These are phyloP conservation scores for Chlamydotis undulata DNA, from an alignment of 2,113 vertebrate species.

Conservation along the genomic window DNA sequence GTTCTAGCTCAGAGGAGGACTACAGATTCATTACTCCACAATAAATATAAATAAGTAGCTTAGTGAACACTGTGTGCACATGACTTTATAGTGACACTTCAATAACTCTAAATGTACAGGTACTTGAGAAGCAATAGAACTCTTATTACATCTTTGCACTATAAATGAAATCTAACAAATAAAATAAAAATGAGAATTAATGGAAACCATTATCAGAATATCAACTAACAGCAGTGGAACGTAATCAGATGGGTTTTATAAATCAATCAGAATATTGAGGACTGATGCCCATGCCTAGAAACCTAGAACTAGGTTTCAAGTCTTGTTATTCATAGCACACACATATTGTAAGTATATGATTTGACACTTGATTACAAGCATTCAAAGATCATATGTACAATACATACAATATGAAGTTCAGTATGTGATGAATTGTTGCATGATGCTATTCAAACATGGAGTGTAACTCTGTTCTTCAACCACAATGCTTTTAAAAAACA, in stretches of 20 bases:
- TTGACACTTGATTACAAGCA: background rate
- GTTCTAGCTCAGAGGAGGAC: background rate
- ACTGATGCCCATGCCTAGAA: slow-evolving; percentile 15
- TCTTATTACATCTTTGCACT: background rate
- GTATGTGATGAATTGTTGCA: background rate
- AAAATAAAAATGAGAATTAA: background rate
- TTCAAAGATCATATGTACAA: background rate
- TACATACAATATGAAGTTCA: background rate
- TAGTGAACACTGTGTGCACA: background rate
- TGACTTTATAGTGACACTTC: background rate
- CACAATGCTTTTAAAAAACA: background rate
- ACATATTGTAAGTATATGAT: background rate
- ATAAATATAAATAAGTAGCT: background rate
- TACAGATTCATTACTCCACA: background rate
- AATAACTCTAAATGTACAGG: background rate
- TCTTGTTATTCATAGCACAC: background rate
- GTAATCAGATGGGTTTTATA: slow-evolving; percentile 3
- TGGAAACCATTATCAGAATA: background rate
- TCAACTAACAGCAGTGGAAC: background rate
- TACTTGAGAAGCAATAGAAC: slow-evolving; percentile 11
- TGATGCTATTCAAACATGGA: background rate
- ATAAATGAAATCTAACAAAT: slow-evolving; percentile 1
- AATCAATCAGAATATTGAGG: background rate
- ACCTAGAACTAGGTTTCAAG: background rate
- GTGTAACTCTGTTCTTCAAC: background rate